Evolutionary conservation across 2,113 vertebrate genomes (phyloP).

Genomic region (Cottus gobio): DNA sequence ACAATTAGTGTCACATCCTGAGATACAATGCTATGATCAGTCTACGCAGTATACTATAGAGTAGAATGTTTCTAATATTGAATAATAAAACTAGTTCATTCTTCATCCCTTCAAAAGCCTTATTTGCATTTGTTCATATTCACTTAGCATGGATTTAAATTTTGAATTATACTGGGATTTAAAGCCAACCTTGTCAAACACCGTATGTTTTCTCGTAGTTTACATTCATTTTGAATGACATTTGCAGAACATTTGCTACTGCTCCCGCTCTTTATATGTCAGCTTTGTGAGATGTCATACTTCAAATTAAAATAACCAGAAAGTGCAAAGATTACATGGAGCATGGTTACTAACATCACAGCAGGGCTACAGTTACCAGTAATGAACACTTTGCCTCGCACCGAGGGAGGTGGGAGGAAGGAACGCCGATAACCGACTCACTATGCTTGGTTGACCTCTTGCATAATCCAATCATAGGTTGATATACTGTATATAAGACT

Average conservation of each 20-base stretch:
- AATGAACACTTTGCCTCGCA: constrained; percentile 7
- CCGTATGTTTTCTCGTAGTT: not conserved
- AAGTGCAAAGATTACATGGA: not conserved
- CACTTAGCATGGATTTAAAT: not conserved
- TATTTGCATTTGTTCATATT: not conserved
- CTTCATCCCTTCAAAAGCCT: not conserved
- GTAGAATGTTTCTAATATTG: constrained; percentile 3
- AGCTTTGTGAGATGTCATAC: not conserved
- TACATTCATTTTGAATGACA: not conserved
- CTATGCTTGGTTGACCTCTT: constrained; percentile 41
- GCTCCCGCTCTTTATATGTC: not conserved
- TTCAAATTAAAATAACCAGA: constrained; percentile 40
- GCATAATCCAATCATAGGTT: constrained; percentile 55
- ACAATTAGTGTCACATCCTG: constrained; percentile 11
- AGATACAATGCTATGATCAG: not conserved
- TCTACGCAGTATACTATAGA: not conserved
- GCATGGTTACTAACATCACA: constrained; percentile 5
- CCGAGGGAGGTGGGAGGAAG: not conserved
- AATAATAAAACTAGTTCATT: not conserved
- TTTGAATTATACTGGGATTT: not conserved
- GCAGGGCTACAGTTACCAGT: constrained; percentile 12
- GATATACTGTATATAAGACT: constrained; percentile 29
- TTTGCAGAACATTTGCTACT: not conserved
- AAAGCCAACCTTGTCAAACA: not conserved
- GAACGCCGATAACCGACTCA: constrained; percentile 12